These are phyloP conservation scores for Kryptolebias ocellatus DNA, from an alignment of 2,797 vertebrate species.

Conservation along the genomic window DNA sequence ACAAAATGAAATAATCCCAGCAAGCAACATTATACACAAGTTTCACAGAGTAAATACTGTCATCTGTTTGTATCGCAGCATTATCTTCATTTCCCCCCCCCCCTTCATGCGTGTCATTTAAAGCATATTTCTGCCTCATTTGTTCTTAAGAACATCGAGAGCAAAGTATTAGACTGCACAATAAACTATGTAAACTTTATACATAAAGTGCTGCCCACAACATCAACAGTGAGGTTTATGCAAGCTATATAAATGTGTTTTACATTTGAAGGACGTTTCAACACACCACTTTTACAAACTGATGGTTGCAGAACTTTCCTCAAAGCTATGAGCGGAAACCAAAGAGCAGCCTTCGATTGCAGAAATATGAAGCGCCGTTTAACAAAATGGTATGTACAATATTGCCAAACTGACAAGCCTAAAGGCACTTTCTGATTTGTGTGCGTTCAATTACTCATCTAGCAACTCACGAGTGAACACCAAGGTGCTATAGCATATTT, in stretches of 20 bases:
- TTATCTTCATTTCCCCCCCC: slow-evolving; percentile 2
- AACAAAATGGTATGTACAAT: slow-evolving; percentile 52
- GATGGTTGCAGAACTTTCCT: slow-evolving; percentile 53
- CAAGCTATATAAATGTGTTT: not conserved
- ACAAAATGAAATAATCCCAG: slow-evolving; percentile 53
- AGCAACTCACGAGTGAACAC: slow-evolving; percentile 32
- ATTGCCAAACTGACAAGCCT: slow-evolving; percentile 71
- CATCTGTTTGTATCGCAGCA: slow-evolving; percentile 59
- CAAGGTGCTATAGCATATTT: slow-evolving; percentile 20
- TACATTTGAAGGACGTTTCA: slow-evolving; percentile 50
- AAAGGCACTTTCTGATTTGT: slow-evolving; percentile 79
- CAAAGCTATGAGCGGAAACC: slow-evolving; percentile 48
- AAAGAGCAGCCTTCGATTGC: slow-evolving; percentile 43
- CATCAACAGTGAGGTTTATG: slow-evolving; percentile 56
- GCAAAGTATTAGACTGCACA: slow-evolving; percentile 48
- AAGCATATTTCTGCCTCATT: slow-evolving; percentile 50
- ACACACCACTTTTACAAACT: slow-evolving; percentile 50
- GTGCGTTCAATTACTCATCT: slow-evolving; percentile 58
- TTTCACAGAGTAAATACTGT: slow-evolving; percentile 70
- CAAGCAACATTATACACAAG: slow-evolving; percentile 65
- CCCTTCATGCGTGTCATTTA: slow-evolving; percentile 57
- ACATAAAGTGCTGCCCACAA: slow-evolving; percentile 78
- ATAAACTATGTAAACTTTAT: slow-evolving; percentile 71
- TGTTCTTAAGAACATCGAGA: slow-evolving; percentile 35
- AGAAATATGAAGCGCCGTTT: slow-evolving; percentile 17